phyloP scores from a whole-genome alignment of 2,888 invertebrate species.

The Ectemnius continuus region DNA sequence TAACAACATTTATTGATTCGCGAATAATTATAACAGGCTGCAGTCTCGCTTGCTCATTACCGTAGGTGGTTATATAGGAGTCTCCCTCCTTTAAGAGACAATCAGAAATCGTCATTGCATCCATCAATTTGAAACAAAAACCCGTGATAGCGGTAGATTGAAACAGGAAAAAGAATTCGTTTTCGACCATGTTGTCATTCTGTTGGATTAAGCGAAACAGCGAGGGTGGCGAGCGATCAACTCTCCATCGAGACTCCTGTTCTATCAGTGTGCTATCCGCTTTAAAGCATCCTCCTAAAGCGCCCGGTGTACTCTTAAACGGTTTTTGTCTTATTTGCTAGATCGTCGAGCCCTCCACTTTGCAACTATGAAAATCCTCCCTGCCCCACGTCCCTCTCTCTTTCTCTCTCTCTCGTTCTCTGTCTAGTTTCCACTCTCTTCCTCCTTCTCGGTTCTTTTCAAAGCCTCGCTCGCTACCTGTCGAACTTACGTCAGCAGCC shows the following conservation, averaged over 20 bases:
- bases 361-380: slow-evolving; percentile 3
- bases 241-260: neutral
- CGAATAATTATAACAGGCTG: slow-evolving; percentile 6
- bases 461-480: neutral
- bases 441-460: neutral
- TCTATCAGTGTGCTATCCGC: slow-evolving; percentile 8
- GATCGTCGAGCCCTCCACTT: slow-evolving; percentile 12
- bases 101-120: neutral
- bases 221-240: too few relatives aligned
- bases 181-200: neutral
- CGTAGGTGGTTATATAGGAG: neutral
- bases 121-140: neutral
- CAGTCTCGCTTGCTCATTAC: neutral
- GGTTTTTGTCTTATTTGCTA: slow-evolving; percentile 13
- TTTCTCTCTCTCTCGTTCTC: neutral
- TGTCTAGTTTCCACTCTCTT: too few relatives aligned
- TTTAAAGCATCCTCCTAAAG: slow-evolving; percentile 2
- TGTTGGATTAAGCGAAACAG: neutral
- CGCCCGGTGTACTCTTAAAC: slow-evolving; percentile 1
- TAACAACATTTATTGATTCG: slow-evolving; percentile 1
- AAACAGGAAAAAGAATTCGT: neutral
- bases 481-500: slow-evolving; percentile 4
- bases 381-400: neutral
- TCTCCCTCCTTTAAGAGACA: neutral
- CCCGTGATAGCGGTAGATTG: neutral